phyloP scores from a whole-genome alignment of 2,113 vertebrate genomes.

The Sisor rabdophorus region DNA sequence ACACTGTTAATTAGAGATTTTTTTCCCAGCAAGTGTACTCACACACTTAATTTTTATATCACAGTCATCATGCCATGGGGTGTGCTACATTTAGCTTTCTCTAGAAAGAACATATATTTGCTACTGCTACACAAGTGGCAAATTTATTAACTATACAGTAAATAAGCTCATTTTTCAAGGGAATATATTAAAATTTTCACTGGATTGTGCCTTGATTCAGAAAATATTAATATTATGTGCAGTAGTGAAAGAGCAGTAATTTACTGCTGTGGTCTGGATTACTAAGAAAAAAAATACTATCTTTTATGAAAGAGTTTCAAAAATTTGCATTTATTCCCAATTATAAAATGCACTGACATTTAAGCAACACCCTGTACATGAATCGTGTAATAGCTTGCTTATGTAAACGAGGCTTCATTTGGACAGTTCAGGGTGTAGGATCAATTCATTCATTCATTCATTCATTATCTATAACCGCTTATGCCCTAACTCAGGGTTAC shows the following conservation, averaged over 20 bases:
- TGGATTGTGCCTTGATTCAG: background rate
- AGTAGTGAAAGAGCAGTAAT: background rate
- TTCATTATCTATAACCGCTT: too few species aligned
- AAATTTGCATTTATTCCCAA: background rate
- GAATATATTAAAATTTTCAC: background rate
- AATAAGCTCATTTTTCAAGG: background rate
- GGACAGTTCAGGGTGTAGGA: too few species aligned
- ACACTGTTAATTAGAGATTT: conserved; percentile 33
- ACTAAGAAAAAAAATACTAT: background rate
- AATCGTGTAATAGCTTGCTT: background rate
- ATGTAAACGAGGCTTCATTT: background rate
- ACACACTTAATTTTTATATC: conserved; percentile 33
- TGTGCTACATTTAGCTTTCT: conserved; percentile 35
- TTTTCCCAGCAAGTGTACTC: conserved; percentile 37
- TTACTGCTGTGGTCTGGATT: background rate
- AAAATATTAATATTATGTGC: background rate
- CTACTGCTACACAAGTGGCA: conserved; percentile 10
- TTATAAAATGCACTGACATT: background rate
- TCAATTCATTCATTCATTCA: too few species aligned
- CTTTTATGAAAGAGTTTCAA: background rate
- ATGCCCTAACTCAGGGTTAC: too few species aligned
- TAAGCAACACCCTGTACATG: background rate
- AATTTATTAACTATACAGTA: conserved; percentile 6
- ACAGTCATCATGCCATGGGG: conserved; percentile 26
- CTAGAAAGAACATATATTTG: background rate